These are phyloP conservation scores for Tipula helvola DNA, from an alignment of 2,888 invertebrate species.

Conservation along the genomic window DNA sequence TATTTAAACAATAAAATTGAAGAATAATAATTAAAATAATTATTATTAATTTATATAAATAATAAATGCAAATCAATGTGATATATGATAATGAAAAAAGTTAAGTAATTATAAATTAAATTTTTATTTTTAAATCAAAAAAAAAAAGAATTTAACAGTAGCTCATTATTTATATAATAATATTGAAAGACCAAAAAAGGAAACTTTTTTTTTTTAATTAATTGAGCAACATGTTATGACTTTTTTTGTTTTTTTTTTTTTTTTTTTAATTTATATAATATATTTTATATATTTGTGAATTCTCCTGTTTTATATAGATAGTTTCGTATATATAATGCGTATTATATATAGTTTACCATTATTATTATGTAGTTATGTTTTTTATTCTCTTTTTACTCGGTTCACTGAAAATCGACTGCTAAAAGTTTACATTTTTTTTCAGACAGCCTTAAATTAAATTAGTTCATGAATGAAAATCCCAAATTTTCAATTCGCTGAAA, in stretches of 20 bases:
- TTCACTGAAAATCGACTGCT: not conserved
- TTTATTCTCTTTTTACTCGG: not conserved
- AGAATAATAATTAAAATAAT: not conserved
- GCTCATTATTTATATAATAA: not conserved
- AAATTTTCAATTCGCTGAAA: not conserved
- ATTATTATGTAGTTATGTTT: not conserved
- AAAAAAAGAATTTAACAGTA: not conserved
- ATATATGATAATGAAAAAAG: not conserved
- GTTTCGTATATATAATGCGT: not conserved
- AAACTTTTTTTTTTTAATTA: not conserved
- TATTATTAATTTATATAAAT: not conserved
- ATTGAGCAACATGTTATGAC: not conserved
- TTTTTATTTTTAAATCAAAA: not conserved
- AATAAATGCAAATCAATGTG: not conserved
- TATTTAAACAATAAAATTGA: not conserved
- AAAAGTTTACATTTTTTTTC: not conserved
- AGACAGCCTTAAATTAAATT: not conserved
- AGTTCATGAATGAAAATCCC: not conserved
- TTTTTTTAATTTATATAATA: not conserved
- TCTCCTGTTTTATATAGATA: not conserved
- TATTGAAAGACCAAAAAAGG: not conserved
- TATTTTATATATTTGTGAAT: not conserved
- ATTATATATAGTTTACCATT: not conserved
- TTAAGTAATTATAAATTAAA: constrained; percentile 4
- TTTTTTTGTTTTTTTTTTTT: not conserved